phyloP scores from a whole-genome alignment of 2,113 vertebrate genomes.

The Pelecanus crispus region DNA sequence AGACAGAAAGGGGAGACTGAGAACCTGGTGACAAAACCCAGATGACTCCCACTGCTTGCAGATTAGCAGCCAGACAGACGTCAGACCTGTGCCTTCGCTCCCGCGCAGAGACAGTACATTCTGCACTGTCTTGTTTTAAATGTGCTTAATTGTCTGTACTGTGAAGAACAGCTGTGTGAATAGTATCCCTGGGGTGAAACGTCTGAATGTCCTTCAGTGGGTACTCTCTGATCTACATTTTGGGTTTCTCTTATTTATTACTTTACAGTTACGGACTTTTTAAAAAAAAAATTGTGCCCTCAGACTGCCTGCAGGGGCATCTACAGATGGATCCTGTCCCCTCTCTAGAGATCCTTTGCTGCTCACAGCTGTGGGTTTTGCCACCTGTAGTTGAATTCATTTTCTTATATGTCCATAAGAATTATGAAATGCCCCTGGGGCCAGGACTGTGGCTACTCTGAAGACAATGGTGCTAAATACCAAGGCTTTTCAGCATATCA shows the following conservation, averaged over 20 bases:
- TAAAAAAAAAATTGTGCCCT: neutral
- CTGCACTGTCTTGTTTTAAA: neutral
- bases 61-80: neutral
- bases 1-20: neutral
- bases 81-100: neutral
- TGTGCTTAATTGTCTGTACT: neutral
- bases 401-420: neutral
- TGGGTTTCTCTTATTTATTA: neutral
- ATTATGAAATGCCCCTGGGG: neutral
- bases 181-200: neutral
- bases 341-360: neutral
- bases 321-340: rapidly evolving
- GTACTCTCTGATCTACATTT: neutral
- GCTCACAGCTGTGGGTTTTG: neutral
- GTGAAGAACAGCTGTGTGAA: neutral
- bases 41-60: neutral
- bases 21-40: neutral
- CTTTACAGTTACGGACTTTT: neutral
- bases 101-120: neutral
- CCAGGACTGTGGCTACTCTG: neutral
- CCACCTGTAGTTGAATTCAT: neutral
- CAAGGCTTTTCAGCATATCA: neutral
- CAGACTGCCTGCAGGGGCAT: neutral
- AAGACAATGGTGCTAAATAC: neutral
- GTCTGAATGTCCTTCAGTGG: neutral